Base-by-base conservation (phyloP, 2,797 vertebrate species). In the Rhabdomys pumilio region DNA sequence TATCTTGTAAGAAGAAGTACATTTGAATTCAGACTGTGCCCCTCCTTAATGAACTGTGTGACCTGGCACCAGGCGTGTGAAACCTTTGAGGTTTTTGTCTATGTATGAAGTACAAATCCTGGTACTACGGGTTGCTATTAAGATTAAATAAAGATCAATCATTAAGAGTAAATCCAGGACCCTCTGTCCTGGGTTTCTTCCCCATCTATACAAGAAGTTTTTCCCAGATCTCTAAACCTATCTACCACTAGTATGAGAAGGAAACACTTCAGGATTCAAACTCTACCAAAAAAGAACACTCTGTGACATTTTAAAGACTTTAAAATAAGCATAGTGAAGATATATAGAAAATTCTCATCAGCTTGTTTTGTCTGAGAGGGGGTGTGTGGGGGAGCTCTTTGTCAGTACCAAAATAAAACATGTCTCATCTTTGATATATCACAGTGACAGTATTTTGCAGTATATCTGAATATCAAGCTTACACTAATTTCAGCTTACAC, bases 391-490 rank as follows among this genome's bases (percentile, higher is more conserved):
- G 93, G 80, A 82, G 26, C 38, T 95, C 17, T 38, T 94, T 61
- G 81, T 95, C 90, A 89, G 50, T 47, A 89, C 17, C 38, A 47
- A 96, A 96, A 91, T 89, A 95, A 95, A 87, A 61, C 22, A 15
- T 38, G 83, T 90, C 0, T 0, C 81, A 53, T 96, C 65, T 82
- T 69, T 77, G 57, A 81, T 89, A n/a, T 3, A 80, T 44, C 26
- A 91, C 0, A 1, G 63, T 84, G 89, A 83, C 61, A 41, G 26
- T 57, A 88, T 91, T 93, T 61, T 72, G 47, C 24, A 90, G 93
- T 73, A 22, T 80, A 38, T 76, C 59, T 92, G 85, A 97, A 59
- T 86, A 93, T 41, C 79, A 93, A 26, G 82, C 83, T 93, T 77
- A 53, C 11, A 92, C 20, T 87, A n/a, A 2, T 87, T 41, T 57